These are phyloP conservation scores for Dendrolimus pini DNA, from an alignment of 2,888 invertebrate genomes.

Conservation along the genomic window DNA sequence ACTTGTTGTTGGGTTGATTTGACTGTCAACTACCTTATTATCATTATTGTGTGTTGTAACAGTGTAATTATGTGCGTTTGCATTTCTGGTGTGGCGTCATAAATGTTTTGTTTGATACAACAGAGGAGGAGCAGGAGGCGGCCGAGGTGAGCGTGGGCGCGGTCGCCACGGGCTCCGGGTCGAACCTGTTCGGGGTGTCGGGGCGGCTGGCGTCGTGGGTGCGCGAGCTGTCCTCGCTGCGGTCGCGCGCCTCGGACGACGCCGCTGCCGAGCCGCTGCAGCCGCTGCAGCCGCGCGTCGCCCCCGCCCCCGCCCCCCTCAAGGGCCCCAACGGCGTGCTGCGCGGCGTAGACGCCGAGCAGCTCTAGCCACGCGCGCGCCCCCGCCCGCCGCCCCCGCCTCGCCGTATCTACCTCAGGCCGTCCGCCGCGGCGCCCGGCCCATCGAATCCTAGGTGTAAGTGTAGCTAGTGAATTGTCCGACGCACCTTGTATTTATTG, in stretches of 20 bases:
- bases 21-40: too few species aligned
- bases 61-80: too few species aligned
- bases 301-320: slow-evolving; percentile 9
- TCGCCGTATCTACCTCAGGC: slow-evolving; percentile 49
- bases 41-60: too few species aligned
- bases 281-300: slow-evolving; percentile 20
- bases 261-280: slow-evolving; percentile 48
- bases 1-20: too few species aligned
- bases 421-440: slow-evolving; percentile 37
- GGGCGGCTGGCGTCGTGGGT: slow-evolving; percentile 70
- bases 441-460: slow-evolving; percentile 67
- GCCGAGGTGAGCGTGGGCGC: slow-evolving; percentile 67
- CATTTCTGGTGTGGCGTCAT: too few species aligned
- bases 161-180: slow-evolving; percentile 64
- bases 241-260: slow-evolving; percentile 53
- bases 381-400: slow-evolving; percentile 4
- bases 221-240: slow-evolving; percentile 65
- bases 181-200: slow-evolving; percentile 70
- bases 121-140: slow-evolving; percentile 62
- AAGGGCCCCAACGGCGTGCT: slow-evolving; percentile 44
- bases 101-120: not conserved
- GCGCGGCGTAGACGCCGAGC: slow-evolving; percentile 19
- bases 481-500: slow-evolving; percentile 28
- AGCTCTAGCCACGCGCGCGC: slow-evolving; percentile 9
- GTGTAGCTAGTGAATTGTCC: slow-evolving; percentile 57